A percentile compares a stretch with the other conserved stretches of the same genome.
Conservation (phyloP, 2,113 vertebrate species). For the Nyctibius bracteatus region DNA sequence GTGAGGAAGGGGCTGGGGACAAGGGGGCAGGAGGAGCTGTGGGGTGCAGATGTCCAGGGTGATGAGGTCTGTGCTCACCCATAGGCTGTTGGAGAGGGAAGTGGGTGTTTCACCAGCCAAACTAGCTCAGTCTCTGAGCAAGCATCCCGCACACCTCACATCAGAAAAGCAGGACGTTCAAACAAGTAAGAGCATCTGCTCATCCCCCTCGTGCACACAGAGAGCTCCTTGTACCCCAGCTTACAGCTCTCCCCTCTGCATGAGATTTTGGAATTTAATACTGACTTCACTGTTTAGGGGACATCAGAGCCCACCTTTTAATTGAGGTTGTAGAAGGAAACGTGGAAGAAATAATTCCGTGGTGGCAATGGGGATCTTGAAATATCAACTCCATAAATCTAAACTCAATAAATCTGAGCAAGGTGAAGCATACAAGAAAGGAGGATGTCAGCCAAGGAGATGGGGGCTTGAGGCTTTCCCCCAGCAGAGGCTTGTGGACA, state of each 20-base stretch:
- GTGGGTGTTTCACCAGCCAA: background rate
- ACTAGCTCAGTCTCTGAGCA: background rate
- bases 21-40: background rate
- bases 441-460: background rate
- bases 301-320: background rate
- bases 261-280: background rate
- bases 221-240: fast-evolving
- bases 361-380: background rate
- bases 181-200: background rate
- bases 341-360: background rate
- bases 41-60: background rate
- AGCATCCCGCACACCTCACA: background rate
- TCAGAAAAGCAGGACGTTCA: background rate
- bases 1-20: background rate
- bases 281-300: background rate
- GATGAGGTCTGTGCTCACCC: background rate
- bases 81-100: background rate
- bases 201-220: background rate
- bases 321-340: background rate
- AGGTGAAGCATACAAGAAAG: background rate
- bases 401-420: background rate
- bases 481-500: background rate
- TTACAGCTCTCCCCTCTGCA: background rate
- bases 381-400: background rate
- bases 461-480: background rate